These are phyloP conservation scores for Eulemur albifrons DNA, from an alignment of 2,797 vertebrate genomes.

Conservation along the genomic window DNA sequence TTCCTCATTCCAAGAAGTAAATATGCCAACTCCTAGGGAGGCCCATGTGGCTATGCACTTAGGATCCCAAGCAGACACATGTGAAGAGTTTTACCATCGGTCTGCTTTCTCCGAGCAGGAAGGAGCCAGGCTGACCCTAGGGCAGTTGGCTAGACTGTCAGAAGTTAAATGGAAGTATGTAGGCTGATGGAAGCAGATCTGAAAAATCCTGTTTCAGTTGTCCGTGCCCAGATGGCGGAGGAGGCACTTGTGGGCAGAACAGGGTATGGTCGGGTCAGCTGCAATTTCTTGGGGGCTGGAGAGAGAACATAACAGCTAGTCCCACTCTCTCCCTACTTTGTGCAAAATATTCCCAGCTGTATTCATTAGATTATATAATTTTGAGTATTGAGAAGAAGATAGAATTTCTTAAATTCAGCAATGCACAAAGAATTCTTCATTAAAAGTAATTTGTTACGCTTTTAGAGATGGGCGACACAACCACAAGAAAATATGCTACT, in stretches of 20 bases:
- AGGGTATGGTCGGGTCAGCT: background rate
- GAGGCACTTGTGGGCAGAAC: background rate
- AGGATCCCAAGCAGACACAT: background rate
- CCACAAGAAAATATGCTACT: background rate
- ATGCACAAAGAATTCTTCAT: background rate
- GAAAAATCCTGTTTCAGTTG: background rate
- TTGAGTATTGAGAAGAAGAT: background rate
- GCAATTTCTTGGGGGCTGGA: background rate
- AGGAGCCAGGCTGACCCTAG: background rate
- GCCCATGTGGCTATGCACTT: background rate
- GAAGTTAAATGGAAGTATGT: background rate
- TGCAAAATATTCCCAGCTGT: background rate
- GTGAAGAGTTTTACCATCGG: background rate
- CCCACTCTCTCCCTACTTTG: background rate
- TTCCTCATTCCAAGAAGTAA: background rate
- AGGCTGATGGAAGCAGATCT: background rate
- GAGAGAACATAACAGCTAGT: background rate
- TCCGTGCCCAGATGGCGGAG: background rate
- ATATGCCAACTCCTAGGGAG: background rate
- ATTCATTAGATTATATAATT: background rate
- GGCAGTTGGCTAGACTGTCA: background rate
- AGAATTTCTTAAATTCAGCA: background rate
- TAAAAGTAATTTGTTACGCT: background rate
- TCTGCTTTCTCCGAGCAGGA: background rate
- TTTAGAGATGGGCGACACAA: background rate